A percentile compares a stretch with the other conserved stretches of the same genome.
Conservation (phyloP, 2,113 vertebrate genomes). For the Lanius collurio region DNA sequence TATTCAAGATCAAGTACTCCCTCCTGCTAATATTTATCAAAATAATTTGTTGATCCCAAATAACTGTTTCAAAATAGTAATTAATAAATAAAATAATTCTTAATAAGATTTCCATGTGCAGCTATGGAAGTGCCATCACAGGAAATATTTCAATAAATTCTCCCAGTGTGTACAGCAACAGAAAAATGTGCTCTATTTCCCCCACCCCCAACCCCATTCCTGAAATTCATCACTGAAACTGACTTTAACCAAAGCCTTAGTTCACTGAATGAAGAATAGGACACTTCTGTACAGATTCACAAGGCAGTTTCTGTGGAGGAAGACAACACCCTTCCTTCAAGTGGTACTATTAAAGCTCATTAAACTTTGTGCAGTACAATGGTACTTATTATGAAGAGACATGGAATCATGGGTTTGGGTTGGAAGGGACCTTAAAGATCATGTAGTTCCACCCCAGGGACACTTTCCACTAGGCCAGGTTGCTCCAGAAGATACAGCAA, state of each 20-base stretch:
- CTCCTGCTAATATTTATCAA: background rate
- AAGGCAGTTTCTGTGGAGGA: constrained; percentile 67
- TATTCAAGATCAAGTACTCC: background rate
- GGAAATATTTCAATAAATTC: background rate
- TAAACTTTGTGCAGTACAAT: constrained; percentile 66
- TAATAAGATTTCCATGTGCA: background rate
- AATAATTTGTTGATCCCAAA: background rate
- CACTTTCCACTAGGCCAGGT: background rate
- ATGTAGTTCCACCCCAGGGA: background rate
- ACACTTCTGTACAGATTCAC: constrained; percentile 57
- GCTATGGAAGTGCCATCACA: background rate
- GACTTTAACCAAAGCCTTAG: constrained; percentile 30
- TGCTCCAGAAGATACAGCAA: constrained; percentile 15
- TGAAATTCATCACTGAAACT: constrained; percentile 16
- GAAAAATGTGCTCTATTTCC: background rate
- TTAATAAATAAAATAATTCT: background rate
- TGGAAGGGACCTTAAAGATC: background rate
- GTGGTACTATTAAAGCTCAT: constrained; percentile 66
- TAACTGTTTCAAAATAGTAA: background rate
- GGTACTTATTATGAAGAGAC: constrained; percentile 54
- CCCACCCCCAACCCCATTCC: background rate
- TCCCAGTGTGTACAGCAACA: background rate
- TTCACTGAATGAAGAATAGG: constrained; percentile 42
- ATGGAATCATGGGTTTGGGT: background rate
- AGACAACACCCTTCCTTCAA: constrained; percentile 61